A percentile compares a stretch with the other conserved stretches of the same genome.
phyloP scores from a whole-genome alignment of 2,113 vertebrate genomes.

The Eolophus roseicapilla region DNA sequence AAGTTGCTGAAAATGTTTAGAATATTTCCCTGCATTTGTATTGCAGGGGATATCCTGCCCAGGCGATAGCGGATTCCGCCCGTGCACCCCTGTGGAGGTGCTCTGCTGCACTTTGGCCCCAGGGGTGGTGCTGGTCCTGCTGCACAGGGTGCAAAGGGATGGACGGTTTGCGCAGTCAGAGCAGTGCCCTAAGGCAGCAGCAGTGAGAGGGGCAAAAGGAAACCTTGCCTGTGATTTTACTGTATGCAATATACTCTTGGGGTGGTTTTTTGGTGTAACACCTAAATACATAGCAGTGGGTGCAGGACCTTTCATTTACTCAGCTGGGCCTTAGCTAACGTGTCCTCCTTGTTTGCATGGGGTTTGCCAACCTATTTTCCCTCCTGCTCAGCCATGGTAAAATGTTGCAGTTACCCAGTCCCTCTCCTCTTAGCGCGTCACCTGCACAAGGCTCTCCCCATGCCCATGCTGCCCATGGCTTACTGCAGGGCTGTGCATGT shows the following conservation, averaged over 20 bases:
- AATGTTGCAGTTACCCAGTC: rapidly evolving
- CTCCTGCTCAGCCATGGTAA: not conserved
- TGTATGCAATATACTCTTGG: not conserved
- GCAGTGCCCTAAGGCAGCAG: not conserved
- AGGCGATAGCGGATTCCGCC: not conserved
- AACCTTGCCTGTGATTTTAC: not conserved
- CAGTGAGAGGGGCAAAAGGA: not conserved
- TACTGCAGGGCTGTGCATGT: not conserved
- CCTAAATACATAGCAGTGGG: not conserved
- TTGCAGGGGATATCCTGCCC: constrained; percentile 11
- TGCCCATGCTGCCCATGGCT: rapidly evolving
- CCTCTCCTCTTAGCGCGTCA: rapidly evolving
- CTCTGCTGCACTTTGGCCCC: not conserved
- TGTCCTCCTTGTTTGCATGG: not conserved
- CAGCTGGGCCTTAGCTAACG: not conserved
- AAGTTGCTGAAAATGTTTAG: constrained; percentile 60
- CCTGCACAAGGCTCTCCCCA: not conserved
- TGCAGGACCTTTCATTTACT: not conserved
- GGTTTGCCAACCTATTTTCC: not conserved
- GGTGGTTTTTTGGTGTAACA: not conserved
- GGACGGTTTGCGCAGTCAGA: not conserved
- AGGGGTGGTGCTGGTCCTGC: not conserved
- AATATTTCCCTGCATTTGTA: constrained; percentile 37
- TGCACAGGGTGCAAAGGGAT: not conserved
- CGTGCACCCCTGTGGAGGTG: not conserved